Evolutionary conservation across 1,140 invertebrate species (phyloP).

Genomic region (Nilaparvata lugens): DNA sequence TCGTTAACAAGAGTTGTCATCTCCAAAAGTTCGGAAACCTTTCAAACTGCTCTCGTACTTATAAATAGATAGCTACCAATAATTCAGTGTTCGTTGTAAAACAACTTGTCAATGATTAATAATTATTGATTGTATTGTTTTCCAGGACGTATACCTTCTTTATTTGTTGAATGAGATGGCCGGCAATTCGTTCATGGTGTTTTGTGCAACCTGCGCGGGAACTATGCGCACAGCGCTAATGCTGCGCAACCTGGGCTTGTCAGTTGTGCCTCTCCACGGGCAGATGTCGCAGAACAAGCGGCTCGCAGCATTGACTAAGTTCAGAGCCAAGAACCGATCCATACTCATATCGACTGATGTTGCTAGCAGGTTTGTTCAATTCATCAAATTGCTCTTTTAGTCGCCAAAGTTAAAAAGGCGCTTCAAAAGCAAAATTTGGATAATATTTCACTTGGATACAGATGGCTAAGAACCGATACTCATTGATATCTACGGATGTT

Average conservation of each 20-base stretch:
- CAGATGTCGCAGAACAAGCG: slow-evolving; percentile 95
- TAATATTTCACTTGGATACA: no score
- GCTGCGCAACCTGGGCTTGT: slow-evolving; percentile 76
- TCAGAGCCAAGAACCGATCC: slow-evolving; percentile 77
- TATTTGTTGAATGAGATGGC: slow-evolving; percentile 92
- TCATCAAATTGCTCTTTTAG: background rate
- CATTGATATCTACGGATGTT: no score
- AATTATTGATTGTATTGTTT: slow-evolving; percentile 21
- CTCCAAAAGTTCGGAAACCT: no score
- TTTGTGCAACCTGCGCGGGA: slow-evolving; percentile 89
- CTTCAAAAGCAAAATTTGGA: background rate
- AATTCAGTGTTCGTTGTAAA: background rate
- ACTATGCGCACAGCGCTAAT: slow-evolving; percentile 82
- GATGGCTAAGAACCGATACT: no score
- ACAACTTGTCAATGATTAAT: background rate
- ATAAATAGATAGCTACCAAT: background rate
- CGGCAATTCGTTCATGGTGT: slow-evolving; percentile 96
- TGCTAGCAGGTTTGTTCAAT: slow-evolving; percentile 67
- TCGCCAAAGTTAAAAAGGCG: no score
- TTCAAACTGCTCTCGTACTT: background rate
- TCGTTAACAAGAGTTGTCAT: no score
- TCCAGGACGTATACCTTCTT: slow-evolving; percentile 89
- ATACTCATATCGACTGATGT: slow-evolving; percentile 96
- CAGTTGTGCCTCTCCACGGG: slow-evolving; percentile 92
- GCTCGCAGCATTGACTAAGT: slow-evolving; percentile 84